These are phyloP conservation scores for Drosophila serrata DNA, from an alignment of 1,140 invertebrate species.

Conservation along the genomic window DNA sequence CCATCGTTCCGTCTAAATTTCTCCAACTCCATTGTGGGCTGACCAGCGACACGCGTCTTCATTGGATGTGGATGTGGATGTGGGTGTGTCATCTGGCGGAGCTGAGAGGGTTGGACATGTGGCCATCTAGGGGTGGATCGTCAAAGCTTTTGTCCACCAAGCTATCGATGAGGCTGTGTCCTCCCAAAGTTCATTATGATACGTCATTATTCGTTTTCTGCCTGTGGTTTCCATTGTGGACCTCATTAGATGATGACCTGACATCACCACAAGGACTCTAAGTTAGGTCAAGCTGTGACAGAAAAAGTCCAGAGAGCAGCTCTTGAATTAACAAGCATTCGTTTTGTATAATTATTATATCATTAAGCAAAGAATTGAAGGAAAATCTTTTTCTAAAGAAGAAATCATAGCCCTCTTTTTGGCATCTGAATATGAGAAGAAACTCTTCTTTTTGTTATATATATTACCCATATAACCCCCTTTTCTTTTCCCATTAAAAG, in stretches of 20 bases:
- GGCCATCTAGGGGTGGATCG: constrained; percentile 51
- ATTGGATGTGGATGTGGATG: constrained; percentile 37
- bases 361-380: too few relatives aligned
- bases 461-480: neutral
- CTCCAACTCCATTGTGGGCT: constrained; percentile 60
- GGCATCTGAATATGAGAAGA: too few relatives aligned
- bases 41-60: constrained; percentile 70
- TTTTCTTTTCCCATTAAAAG: neutral
- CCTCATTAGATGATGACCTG: constrained; percentile 36
- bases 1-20: constrained; percentile 35
- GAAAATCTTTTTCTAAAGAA: neutral
- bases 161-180: constrained; percentile 14
- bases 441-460: neutral
- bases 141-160: constrained; percentile 38
- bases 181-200: constrained; percentile 9
- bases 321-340: neutral
- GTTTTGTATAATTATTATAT: neutral
- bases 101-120: constrained; percentile 61
- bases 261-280: constrained; percentile 25
- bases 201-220: constrained; percentile 9
- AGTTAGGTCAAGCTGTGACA: constrained; percentile 28
- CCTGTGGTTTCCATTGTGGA: constrained; percentile 30
- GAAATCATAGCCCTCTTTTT: neutral
- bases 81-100: constrained; percentile 35
- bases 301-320: neutral